Evolutionary conservation across 2,797 vertebrate species (phyloP), one percentile per base, ranked within the genome.

Genomic region (Liasis olivaceus): DNA sequence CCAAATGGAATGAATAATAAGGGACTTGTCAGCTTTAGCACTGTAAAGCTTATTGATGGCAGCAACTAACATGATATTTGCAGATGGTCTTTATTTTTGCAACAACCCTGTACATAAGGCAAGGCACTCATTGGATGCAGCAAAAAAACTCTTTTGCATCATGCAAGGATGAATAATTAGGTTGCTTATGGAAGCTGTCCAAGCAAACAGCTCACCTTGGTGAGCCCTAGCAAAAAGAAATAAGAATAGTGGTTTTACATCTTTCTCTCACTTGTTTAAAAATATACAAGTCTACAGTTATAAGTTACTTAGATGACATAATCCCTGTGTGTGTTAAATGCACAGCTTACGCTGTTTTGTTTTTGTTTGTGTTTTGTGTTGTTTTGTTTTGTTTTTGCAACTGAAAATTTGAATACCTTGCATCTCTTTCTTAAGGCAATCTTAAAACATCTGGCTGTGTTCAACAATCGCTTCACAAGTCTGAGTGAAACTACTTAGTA

Each of bases 21-120:
- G 93, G 94, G 63, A n/a, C 13, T 26, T 0, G 0, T 87, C 90
- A 94, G 12, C 12, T 88, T 90, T 72, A 94, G 47, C 85, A 90
- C 88, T 94, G 36, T 60, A 95, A 94, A 90, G 15, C 2, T 91
- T 56, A 92, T 92, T 86, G 94, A 92, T 0, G 1, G 72, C 84
- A 89, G 2, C 14, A 91, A 87, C 47, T 58, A 85, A 8, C 20
- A 92, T 94, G 92, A 91, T 20, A 63, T 47, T 31, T 0, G 2
- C 54, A 87, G 6, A 85, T 2, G 4, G 12, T 91, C 62, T 66
- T 90, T 92, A 54, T 5, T 64, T 31, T 92, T 89, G 9, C 26
- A 93, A 94, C 60, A 11, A 2, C 47, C 90, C 4, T 81, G 7
- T 42, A 62, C 51, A 59, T 36, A 26, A 93, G 95, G 77, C 5